Evolutionary conservation across 2,113 vertebrate genomes (phyloP).

Genomic region (Cottus gobio): DNA sequence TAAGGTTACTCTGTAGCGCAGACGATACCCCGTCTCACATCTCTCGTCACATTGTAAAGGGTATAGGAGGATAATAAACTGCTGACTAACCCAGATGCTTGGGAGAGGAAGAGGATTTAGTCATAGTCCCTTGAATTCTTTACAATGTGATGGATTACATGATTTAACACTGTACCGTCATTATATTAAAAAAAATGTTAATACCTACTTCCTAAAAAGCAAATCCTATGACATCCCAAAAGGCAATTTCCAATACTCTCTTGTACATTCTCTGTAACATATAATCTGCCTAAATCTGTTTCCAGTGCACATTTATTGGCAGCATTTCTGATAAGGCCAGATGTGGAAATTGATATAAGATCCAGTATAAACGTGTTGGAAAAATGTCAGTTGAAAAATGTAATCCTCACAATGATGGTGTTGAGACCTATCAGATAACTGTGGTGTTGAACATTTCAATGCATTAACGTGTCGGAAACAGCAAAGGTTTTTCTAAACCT

Average conservation of each 20-base stretch:
- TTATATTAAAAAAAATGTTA: background rate
- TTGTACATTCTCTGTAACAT: background rate
- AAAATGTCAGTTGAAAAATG: background rate
- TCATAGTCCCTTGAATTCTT: slow-evolving; percentile 19
- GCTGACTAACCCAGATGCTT: slow-evolving; percentile 59
- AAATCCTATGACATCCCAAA: background rate
- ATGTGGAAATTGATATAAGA: background rate
- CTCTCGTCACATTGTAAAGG: slow-evolving; percentile 11
- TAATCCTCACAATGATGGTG: background rate
- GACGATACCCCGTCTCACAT: background rate
- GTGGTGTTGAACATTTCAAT: background rate
- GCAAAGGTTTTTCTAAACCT: background rate
- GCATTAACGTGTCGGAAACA: slow-evolving; percentile 1
- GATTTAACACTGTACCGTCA: slow-evolving; percentile 7
- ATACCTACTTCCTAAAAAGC: background rate
- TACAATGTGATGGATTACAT: slow-evolving; percentile 18
- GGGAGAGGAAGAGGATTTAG: slow-evolving; percentile 39
- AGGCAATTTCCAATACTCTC: background rate
- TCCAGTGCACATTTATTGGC: background rate
- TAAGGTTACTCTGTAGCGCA: background rate
- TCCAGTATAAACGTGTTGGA: no score
- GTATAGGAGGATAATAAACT: slow-evolving; percentile 45
- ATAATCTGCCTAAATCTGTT: slow-evolving; percentile 1
- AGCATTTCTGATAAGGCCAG: background rate
- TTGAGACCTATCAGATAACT: background rate